Evolutionary conservation across 1,140 invertebrate genomes (phyloP).

Genomic region (Leptopilina boulardi): DNA sequence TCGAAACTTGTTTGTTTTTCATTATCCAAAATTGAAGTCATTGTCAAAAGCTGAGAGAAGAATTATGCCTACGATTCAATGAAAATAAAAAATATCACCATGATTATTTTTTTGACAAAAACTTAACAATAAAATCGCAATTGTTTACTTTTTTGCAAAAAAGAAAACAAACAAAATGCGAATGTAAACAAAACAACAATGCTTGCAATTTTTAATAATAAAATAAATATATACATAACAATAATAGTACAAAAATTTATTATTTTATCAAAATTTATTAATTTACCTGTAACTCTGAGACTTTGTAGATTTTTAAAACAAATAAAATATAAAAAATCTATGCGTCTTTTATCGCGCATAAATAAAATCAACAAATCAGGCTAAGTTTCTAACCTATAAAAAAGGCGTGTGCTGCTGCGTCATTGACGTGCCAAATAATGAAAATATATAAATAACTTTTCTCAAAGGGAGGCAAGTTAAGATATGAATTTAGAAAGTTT

Average conservation of each 20-base stretch:
- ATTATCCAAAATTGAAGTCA: slow-evolving; percentile 15
- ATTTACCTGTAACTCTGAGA: slow-evolving; percentile 25
- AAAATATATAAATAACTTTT: slow-evolving; percentile 33
- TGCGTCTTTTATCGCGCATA: no score
- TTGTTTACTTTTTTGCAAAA: background rate
- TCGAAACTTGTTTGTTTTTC: background rate
- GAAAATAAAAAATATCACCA: background rate
- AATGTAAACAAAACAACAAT: no score
- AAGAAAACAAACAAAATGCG: no score
- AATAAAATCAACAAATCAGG: background rate
- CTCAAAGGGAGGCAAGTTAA: slow-evolving; percentile 23
- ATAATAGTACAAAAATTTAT: no score
- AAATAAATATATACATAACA: no score
- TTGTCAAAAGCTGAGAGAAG: background rate
- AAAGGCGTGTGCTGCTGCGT: slow-evolving; percentile 27
- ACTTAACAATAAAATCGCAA: background rate
- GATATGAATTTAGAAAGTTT: slow-evolving; percentile 14
- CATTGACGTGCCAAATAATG: slow-evolving; percentile 16
- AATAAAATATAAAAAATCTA: slow-evolving; percentile 7
- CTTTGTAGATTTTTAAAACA: background rate
- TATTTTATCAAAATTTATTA: background rate
- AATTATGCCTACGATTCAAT: slow-evolving; percentile 1
- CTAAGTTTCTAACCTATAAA: slow-evolving; percentile 41
- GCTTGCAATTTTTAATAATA: no score
- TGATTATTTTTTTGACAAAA: background rate